Conservation (phyloP, 2,113 vertebrate species). For the Brienomyrus longianalis region DNA sequence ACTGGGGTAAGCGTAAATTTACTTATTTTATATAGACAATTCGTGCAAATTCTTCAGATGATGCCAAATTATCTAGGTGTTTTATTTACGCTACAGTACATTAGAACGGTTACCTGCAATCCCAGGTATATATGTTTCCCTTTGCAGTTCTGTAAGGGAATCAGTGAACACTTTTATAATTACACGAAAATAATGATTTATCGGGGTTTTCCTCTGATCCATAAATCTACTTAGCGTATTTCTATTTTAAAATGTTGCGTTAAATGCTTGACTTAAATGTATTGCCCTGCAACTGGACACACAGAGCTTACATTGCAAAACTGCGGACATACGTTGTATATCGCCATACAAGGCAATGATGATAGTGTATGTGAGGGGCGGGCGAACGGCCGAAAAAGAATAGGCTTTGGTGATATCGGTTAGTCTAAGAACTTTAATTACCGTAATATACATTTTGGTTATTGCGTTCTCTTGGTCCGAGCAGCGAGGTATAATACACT, state of each 20-base stretch:
- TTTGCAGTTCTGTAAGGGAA: neutral
- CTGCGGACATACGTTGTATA: neutral
- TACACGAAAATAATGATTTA: neutral
- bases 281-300: neutral
- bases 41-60: neutral
- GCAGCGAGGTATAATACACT: neutral
- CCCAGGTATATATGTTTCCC: neutral
- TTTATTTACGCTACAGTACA: neutral
- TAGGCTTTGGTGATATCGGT: neutral
- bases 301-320: neutral
- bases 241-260: neutral
- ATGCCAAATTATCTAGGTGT: neutral
- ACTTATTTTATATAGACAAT: neutral
- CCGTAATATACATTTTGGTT: neutral
- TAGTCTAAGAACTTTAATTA: neutral
- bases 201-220: neutral
- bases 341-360: constrained; percentile 2
- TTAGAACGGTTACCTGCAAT: neutral
- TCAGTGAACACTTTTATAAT: neutral
- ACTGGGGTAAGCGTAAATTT: constrained; percentile 73
- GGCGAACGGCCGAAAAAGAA: neutral
- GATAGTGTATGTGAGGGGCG: neutral
- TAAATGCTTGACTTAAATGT: neutral
- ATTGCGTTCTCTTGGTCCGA: neutral
- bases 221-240: neutral